Evolutionary conservation across 2,888 invertebrate species (phyloP), one percentile per base, ranked within the genome.

Genomic region (Idaea dimidiata): DNA sequence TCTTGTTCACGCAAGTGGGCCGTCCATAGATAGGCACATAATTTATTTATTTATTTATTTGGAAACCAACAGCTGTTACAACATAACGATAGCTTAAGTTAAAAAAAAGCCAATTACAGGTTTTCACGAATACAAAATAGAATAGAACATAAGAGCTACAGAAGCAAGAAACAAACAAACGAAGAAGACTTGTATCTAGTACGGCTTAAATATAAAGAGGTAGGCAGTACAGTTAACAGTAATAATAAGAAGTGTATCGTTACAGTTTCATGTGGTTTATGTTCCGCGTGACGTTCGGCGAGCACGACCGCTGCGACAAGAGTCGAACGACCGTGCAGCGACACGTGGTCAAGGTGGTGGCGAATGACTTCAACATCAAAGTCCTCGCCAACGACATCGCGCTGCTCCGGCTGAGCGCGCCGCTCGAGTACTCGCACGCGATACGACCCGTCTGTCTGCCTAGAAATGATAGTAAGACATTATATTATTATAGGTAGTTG

Each of bases 301-400:
- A 97, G 80, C 97, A 97, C 81, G 95, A 97, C 82, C 94, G 97
- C 57, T 97, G 97, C 82, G 93, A 94, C 71, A 94, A 94, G 66
- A 93, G 93, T 57, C 91, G 91, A 60, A 89, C 94, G 43, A 95
- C 96, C 0, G 96, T 96, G 80, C 95, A 95, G 0, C 93, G 97
- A 64, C 95, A 94, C 80, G 95, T 97, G 17, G 86, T 96, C 43
- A 93, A 96, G 72, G 94, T 96, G 60, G 93, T 96, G 33, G 94
- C 95, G 0, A 96, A 97, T 64, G 95, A 96, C 75, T 98, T 98
- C 86, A 95, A 96, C 70, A 94, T 96, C 78, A 92, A 95, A 4
- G 96, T 96, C 77, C 96, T 97, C 73, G 96, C 96, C 80, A 96
- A 97, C 79, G 97, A 98, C 80, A 96, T 98, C 66, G 96, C 97